A percentile compares a stretch with the other conserved stretches of the same genome.
Conservation (phyloP, 2,113 vertebrate species). For the Mesembrinibis cayennensis region DNA sequence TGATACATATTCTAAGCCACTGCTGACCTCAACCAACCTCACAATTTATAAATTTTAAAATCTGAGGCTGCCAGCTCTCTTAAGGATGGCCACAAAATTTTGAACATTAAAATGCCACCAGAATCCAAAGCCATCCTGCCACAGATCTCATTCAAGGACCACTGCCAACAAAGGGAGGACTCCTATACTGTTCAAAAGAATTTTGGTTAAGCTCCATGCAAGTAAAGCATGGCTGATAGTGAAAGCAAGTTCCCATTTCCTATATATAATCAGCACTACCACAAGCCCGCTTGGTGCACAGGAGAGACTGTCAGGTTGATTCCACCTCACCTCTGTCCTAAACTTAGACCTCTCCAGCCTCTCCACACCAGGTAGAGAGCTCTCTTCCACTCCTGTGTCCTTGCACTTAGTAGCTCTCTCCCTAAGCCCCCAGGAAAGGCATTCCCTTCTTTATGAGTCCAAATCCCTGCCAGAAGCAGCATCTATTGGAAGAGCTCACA, state of each 20-base stretch:
- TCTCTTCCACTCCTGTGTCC: neutral
- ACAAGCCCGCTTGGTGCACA: neutral
- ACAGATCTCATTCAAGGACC: neutral
- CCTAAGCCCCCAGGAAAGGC: neutral
- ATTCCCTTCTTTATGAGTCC: neutral
- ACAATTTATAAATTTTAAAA: neutral
- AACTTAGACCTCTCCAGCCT: neutral
- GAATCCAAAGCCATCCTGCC: neutral
- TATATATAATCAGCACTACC: neutral
- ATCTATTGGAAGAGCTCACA: neutral
- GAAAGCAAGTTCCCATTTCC: neutral
- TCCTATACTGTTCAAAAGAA: neutral
- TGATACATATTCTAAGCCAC: neutral
- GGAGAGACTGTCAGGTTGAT: neutral
- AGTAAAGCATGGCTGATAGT: neutral
- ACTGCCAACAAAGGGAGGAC: neutral
- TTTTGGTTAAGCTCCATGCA: neutral
- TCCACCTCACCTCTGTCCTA: neutral
- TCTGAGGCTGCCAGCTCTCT: neutral
- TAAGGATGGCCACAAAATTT: neutral
- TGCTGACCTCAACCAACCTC: neutral
- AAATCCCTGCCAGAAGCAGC: neutral
- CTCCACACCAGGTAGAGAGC: neutral
- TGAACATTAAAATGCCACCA: neutral
- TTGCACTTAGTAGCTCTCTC: neutral